Conservation (phyloP, 1,140 invertebrate species). For the Pseudomyrmex gracilis region DNA sequence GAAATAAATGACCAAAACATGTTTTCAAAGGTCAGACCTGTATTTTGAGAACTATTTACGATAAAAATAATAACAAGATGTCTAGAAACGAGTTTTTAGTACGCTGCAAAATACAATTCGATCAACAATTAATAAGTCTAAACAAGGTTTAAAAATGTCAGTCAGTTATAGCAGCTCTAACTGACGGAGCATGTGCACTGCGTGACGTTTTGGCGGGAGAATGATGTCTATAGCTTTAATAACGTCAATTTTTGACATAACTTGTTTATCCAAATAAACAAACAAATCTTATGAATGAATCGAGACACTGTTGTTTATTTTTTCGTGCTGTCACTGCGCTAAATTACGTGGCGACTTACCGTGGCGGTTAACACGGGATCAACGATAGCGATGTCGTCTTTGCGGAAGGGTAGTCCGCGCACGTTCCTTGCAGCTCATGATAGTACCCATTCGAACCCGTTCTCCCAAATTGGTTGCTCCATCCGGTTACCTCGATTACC, state of each 20-base stretch:
- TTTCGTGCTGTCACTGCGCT: neutral
- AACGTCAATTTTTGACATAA: neutral
- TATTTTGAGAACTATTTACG: too few species aligned
- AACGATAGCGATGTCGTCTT: slow-evolving; percentile 71
- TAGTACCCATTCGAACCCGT: slow-evolving; percentile 52
- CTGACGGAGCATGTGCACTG: slow-evolving; percentile 73
- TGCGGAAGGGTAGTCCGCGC: slow-evolving; percentile 71
- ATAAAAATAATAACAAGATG: too few species aligned
- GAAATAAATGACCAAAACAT: too few species aligned
- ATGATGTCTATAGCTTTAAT: slow-evolving; percentile 21
- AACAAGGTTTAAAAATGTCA: neutral
- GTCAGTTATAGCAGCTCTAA: slow-evolving; percentile 28
- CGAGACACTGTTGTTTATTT: neutral
- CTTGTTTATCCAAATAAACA: neutral
- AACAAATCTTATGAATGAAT: neutral
- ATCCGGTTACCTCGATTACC: slow-evolving; percentile 46
- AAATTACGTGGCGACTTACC: slow-evolving; percentile 70
- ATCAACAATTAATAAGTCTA: neutral
- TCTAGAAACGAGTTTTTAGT: too few species aligned
- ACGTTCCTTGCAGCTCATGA: slow-evolving; percentile 74
- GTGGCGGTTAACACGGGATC: slow-evolving; percentile 73
- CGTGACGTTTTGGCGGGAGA: slow-evolving; percentile 77
- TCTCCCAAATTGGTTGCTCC: slow-evolving; percentile 40
- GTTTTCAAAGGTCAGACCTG: too few species aligned
- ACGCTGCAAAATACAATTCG: too few species aligned